Conservation (phyloP, 2,797 vertebrate species). For the Sebastes cheni region DNA sequence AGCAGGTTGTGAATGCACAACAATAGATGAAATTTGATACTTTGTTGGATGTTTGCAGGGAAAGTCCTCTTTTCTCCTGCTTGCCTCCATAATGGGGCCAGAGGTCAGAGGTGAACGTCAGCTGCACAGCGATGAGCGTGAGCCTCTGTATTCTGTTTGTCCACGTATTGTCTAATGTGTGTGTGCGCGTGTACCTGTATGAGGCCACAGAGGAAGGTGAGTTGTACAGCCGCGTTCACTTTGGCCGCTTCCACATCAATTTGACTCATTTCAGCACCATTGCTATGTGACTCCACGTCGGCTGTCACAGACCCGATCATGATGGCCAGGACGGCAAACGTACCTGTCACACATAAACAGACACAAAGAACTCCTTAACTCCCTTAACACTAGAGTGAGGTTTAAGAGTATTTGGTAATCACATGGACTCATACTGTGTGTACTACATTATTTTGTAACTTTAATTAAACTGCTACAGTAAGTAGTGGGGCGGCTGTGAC, state of each 20-base stretch:
- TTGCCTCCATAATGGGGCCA: neutral
- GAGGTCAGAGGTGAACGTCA: neutral
- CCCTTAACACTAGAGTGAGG: neutral
- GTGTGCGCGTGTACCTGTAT: constrained; percentile 83
- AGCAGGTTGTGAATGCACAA: neutral
- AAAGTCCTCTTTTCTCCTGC: neutral
- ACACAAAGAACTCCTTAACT: neutral
- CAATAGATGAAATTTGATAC: neutral
- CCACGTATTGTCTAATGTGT: neutral
- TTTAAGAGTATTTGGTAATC: neutral
- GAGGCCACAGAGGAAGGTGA: constrained; percentile 88
- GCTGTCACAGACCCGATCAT: constrained; percentile 87
- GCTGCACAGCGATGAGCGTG: neutral
- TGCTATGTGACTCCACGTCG: constrained; percentile 78
- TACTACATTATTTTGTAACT: neutral
- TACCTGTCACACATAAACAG: constrained; percentile 73
- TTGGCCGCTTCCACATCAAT: constrained; percentile 73
- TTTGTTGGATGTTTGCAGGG: neutral
- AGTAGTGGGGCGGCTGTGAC: no score
- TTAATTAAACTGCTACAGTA: neutral
- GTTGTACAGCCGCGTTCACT: constrained; percentile 84
- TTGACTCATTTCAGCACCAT: constrained; percentile 60
- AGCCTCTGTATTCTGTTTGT: neutral
- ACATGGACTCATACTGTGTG: neutral
- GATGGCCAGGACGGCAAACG: constrained; percentile 88